Conservation (phyloP, 2,888 invertebrate genomes). For the Agriopis marginaria region DNA sequence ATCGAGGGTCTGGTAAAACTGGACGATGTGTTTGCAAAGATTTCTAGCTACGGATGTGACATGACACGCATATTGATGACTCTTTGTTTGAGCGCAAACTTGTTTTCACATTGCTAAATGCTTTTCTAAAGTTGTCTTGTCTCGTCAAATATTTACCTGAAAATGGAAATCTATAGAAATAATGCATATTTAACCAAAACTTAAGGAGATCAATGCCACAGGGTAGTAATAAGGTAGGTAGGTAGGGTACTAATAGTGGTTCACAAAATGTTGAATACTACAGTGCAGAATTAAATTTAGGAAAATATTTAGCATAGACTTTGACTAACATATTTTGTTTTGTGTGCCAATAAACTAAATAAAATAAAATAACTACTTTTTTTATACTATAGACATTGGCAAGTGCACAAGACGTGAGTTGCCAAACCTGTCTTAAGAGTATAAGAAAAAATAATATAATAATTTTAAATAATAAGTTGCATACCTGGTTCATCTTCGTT, state of each 20-base stretch:
- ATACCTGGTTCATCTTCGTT: conserved; percentile 74
- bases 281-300: too few relatives aligned
- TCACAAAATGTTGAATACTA: too few relatives aligned
- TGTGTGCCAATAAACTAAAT: too few relatives aligned
- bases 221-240: too few relatives aligned
- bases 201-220: not conserved
- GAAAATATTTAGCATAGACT: not conserved
- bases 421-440: too few relatives aligned
- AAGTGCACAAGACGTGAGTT: too few relatives aligned
- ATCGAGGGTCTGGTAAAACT: conserved; percentile 16
- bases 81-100: conserved; percentile 54
- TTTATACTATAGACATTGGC: too few relatives aligned
- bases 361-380: too few relatives aligned
- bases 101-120: conserved; percentile 39
- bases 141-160: conserved; percentile 9
- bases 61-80: conserved; percentile 51
- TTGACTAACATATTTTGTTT: not conserved
- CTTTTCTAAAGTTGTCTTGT: conserved; percentile 20
- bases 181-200: not conserved
- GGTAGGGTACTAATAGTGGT: too few relatives aligned
- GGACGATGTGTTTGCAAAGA: conserved; percentile 19
- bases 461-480: not conserved
- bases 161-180: not conserved
- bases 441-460: too few relatives aligned
- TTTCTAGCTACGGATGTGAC: conserved; percentile 53